Evolutionary conservation across 2,888 invertebrate species (phyloP), one percentile per base, ranked within the genome.

Genomic region (Cremastinae sp.): DNA sequence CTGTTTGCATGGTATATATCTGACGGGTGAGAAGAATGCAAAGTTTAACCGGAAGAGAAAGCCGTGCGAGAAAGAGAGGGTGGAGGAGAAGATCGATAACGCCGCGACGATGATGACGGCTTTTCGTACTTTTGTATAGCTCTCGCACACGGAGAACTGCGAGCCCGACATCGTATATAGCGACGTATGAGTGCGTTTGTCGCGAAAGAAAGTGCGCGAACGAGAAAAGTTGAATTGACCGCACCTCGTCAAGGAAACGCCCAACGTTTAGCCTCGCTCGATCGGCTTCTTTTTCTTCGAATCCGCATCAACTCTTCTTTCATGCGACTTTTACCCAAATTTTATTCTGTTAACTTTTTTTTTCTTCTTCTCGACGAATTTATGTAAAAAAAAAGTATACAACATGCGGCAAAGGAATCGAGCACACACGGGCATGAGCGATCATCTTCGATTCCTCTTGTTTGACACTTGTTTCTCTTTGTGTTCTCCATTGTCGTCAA

Each of bases 51-150:
- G 61, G 14, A 36, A 66, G 49, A 61, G 62, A 71, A 75, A 71
- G 71, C 65, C 71, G 75, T 62, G 74, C 61, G 71, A 75, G 75
- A 75, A n/a, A n/a, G n/a, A n/a, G n/a, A n/a, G n/a, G n/a, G n/a
- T n/a, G n/a, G 73, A 68, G 20, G 54, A 22, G 34, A 61, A 81
- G 85, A 86, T 84, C 86, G 84, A 86, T 86, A 82, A 82, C 80
- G 77, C 78, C 79, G 80, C 79, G 36, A 49, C 76, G 74, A 76
- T 73, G 76, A 74, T 76, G 74, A 75, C 49, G 75, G 71, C 62
- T 69, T 56, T 70, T 41, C 49, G 61, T 59, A 47, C 65, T n/a
- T n/a, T n/a, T n/a, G n/a, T n/a, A n/a, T n/a, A n/a, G n/a, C n/a
- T n/a, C n/a, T n/a, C n/a, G n/a, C n/a, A n/a, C n/a, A n/a, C n/a